Base-by-base conservation (phyloP, 2,797 vertebrate genomes). In the Malacoctenus gilli region DNA sequence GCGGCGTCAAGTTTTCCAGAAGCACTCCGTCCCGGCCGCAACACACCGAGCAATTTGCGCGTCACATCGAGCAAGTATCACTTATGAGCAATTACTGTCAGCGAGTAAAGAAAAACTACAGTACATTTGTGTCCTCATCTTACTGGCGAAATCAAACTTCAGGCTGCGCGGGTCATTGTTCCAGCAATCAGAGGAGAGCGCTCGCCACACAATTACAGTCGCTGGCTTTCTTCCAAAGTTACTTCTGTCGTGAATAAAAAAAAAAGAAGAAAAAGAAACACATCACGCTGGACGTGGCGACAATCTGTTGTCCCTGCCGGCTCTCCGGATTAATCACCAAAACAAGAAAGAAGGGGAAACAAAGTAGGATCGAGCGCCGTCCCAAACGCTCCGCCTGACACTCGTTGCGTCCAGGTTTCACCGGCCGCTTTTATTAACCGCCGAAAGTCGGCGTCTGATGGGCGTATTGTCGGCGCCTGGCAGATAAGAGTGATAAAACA, bases 71-170 rank as follows among this genome's bases (percentile, higher is more conserved):
- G 28, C 9, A 64, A 67, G 60, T 59, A 71, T 83, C 75, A 79
- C 63, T 80, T 77, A 75, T 50, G 47, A 66, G 67, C 77, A 76
- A 85, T 85, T 86, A 85, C 63, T 75, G 71, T 84, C 74, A 54
- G 31, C 34, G 6, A 34, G 37, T 70, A 40, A 68, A 77, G n/a
- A n/a, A n/a, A n/a, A n/a, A n/a, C 80, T 53, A 54, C 53, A 61
- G 49, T 64, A 60, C 16, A 69, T 70, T 58, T 62, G 52, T 40
- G 59, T 66, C 50, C 73, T 69, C 77, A 67, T 67, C 71, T 75
- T 52, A 72, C 42, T 48, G 2, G 6, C 50, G 6, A 40, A 72
- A 61, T 54, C 55, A 54, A 57, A 71, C 59, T 51, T 69, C 14
- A 59, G 71, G 75, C 60, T 49, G 71, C 53, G 34, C 0, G 2